Percentiles rank a stretch among this genome's conserved stretches.
phyloP scores from a whole-genome alignment of 1,140 invertebrate species.

The Atopsyche davidsoni region DNA sequence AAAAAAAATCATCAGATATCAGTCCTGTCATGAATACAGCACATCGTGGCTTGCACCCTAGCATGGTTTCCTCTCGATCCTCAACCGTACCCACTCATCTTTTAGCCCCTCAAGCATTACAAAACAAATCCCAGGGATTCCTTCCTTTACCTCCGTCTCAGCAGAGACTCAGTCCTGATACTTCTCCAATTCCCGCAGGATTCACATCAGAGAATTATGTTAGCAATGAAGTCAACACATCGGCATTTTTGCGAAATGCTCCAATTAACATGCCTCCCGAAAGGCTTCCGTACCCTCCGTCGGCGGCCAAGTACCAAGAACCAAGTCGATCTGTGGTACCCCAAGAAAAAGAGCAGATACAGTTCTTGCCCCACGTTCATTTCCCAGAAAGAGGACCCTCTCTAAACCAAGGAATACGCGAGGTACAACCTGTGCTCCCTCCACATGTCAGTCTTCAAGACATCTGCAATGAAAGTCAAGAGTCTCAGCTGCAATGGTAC shows the following conservation, averaged over 20 bases:
- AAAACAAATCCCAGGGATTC: conserved; percentile 24
- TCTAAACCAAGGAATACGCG: conserved; percentile 36
- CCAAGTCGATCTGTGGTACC: conserved; percentile 11
- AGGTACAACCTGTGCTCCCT: conserved; percentile 36
- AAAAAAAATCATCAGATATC: conserved; percentile 23
- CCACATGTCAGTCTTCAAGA: conserved; percentile 31
- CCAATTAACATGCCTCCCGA: conserved; percentile 20
- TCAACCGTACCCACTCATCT: conserved; percentile 14
- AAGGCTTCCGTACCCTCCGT: conserved; percentile 17
- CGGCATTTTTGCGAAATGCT: conserved; percentile 21
- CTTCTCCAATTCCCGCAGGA: conserved; percentile 12
- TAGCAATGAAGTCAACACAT: conserved; percentile 14
- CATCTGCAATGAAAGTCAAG: conserved; percentile 25
- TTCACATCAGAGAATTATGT: conserved; percentile 22
- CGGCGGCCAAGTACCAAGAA: conserved; percentile 24
- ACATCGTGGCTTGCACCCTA: conserved; percentile 12
- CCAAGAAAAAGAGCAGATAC: conserved; percentile 40
- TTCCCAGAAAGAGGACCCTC: conserved; percentile 41
- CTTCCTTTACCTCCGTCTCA: conserved; percentile 19
- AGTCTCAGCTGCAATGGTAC: conserved; percentile 37
- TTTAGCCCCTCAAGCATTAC: conserved; percentile 18
- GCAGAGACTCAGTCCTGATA: conserved; percentile 24
- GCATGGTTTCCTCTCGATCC: conserved; percentile 12
- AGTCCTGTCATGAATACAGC: conserved; percentile 2
- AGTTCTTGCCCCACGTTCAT: conserved; percentile 51